phyloP scores from a whole-genome alignment of 2,888 invertebrate species.

The Sarcophaga carnaria region DNA sequence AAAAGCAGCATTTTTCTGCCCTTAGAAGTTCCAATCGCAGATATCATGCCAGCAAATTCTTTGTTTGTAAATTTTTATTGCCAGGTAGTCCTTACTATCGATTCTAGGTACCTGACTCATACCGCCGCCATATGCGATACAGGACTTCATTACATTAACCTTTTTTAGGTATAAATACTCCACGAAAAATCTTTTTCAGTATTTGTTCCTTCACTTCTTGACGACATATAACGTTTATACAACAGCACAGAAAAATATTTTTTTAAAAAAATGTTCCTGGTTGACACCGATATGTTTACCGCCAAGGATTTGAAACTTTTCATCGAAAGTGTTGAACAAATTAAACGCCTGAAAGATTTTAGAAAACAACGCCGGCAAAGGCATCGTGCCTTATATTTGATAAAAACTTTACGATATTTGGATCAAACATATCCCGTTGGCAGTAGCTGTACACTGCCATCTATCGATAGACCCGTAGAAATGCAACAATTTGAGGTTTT shows the following conservation, averaged over 20 bases:
- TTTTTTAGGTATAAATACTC: no score
- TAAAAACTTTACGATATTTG: constrained; percentile 39
- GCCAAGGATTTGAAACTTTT: constrained; percentile 42
- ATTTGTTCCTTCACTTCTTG: no score
- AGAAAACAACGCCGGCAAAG: constrained; percentile 19
- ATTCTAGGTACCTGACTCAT: no score
- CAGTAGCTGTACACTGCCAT: constrained; percentile 23
- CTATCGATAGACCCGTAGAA: constrained; percentile 44
- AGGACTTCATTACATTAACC: rapidly evolving
- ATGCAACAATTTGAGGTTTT: constrained; percentile 39
- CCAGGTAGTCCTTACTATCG: no score
- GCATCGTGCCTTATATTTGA: background rate
- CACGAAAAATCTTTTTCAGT: no score
- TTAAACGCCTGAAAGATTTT: constrained; percentile 31
- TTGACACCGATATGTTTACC: background rate
- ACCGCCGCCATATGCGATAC: no score
- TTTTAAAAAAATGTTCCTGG: background rate
- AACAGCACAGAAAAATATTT: background rate
- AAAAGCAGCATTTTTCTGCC: no score
- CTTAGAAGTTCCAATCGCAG: no score
- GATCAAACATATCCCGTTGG: constrained; percentile 16
- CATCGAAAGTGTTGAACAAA: constrained; percentile 54
- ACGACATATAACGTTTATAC: background rate
- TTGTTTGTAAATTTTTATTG: no score
- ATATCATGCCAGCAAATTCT: no score